Evolutionary conservation across 2,888 invertebrate species (phyloP).

Genomic region (Danaus chrysippus): DNA sequence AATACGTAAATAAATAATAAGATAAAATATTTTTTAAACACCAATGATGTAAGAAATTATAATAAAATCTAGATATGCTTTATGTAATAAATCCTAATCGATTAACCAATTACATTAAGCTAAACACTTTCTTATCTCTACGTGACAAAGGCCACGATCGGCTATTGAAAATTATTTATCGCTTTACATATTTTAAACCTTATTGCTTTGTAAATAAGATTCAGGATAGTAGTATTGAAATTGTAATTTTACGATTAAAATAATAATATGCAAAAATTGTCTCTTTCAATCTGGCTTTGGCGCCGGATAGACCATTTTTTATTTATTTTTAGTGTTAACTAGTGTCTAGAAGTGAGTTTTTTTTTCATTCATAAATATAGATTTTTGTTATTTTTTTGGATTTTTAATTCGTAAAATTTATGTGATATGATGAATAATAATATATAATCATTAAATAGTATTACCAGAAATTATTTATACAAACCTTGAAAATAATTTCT

Average conservation of each 20-base stretch:
- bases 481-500: no score
- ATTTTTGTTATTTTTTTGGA: no score
- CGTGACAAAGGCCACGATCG: conserved; percentile 35
- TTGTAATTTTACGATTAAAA: conserved; percentile 12
- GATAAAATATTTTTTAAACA: neutral
- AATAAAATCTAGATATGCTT: neutral
- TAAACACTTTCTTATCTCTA: conserved; percentile 35
- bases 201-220: conserved; percentile 19
- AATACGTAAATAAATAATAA: neutral
- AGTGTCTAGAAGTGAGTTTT: conserved; percentile 12
- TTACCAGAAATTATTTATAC: no score
- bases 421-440: no score
- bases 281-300: conserved; percentile 16
- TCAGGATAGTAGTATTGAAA: neutral
- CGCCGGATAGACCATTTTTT: conserved; percentile 15
- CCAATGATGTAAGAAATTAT: neutral
- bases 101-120: conserved; percentile 23
- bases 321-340: conserved; percentile 11
- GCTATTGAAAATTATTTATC: conserved; percentile 5
- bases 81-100: conserved; percentile 1
- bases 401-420: no score
- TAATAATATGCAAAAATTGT: conserved; percentile 5
- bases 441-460: no score
- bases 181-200: conserved; percentile 22
- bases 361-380: conserved; percentile 4